phyloP scores from a whole-genome alignment of 2,797 vertebrate genomes.

The Myotis findleyi region DNA sequence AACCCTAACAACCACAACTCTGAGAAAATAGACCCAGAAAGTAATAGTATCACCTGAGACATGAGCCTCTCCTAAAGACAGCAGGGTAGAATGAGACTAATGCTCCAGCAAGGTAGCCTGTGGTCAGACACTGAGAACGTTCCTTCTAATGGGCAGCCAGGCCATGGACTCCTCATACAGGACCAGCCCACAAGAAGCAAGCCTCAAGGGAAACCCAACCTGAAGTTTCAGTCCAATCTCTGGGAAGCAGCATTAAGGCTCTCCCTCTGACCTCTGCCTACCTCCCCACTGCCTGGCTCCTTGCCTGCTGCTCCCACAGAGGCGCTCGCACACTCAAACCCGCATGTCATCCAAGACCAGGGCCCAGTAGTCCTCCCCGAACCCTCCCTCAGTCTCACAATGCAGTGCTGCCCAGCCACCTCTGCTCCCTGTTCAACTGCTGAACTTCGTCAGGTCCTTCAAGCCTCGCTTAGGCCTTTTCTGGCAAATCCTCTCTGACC shows the following conservation, averaged over 20 bases:
- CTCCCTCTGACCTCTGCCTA: neutral
- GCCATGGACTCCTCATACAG: neutral
- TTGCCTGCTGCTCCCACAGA: no score
- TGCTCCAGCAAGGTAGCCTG: neutral
- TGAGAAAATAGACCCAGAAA: neutral
- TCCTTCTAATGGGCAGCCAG: neutral
- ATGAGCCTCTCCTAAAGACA: neutral
- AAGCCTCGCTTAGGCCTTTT: neutral
- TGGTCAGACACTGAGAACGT: neutral
- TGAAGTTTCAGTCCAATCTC: neutral
- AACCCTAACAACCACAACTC: neutral
- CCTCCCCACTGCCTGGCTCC: neutral
- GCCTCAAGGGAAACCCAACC: neutral
- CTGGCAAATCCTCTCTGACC: neutral
- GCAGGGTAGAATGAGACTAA: neutral
- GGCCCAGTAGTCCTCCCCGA: rapidly evolving
- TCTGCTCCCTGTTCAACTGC: neutral
- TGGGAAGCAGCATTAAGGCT: neutral
- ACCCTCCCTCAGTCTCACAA: neutral
- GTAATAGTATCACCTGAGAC: neutral
- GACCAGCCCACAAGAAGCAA: neutral
- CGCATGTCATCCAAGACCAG: rapidly evolving
- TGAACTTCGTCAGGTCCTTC: neutral
- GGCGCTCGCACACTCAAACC: rapidly evolving
- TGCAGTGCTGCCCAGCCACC: neutral